A percentile compares a stretch with the other conserved stretches of the same genome.
Conservation (phyloP, 2,113 vertebrate species). For the Urocitellus parryii region DNA sequence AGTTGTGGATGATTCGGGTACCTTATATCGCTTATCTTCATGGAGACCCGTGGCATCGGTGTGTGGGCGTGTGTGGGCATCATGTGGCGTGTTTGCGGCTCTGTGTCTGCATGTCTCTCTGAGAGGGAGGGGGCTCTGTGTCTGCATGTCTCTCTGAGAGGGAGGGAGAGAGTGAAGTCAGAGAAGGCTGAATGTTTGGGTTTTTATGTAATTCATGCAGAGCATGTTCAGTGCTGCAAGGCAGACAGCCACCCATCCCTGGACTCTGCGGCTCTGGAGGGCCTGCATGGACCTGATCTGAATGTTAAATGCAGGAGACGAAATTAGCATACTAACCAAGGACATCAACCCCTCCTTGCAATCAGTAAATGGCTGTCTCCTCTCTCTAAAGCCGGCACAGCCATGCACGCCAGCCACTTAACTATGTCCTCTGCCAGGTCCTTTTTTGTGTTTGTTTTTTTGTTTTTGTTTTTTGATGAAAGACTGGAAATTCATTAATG, state of each 20-base stretch:
- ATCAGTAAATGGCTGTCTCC: constrained; percentile 84
- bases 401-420: constrained; percentile 77
- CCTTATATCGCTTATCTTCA: background rate
- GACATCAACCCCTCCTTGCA: constrained; percentile 80
- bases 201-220: constrained; percentile 50
- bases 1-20: constrained; percentile 63
- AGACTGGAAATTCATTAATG: constrained; percentile 88
- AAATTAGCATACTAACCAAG: constrained; percentile 89
- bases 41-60: constrained; percentile 60
- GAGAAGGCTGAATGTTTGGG: constrained; percentile 55
- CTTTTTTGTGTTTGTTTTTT: constrained; percentile 82
- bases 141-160: constrained; percentile 5
- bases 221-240: constrained; percentile 70
- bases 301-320: constrained; percentile 80
- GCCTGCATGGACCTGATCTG: constrained; percentile 85
- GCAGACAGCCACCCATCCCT: constrained; percentile 81
- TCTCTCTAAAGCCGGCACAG: constrained; percentile 67
- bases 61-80: background rate
- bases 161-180: constrained; percentile 17
- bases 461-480: constrained; percentile 87
- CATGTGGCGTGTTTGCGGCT: background rate
- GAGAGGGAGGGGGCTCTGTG: no score
- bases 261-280: constrained; percentile 78
- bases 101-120: constrained; percentile 57
- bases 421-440: constrained; percentile 81